A percentile compares a stretch with the other conserved stretches of the same genome.
These are phyloP conservation scores for Cheilosia vulpina DNA, from an alignment of 2,888 invertebrate species.

Conservation along the genomic window DNA sequence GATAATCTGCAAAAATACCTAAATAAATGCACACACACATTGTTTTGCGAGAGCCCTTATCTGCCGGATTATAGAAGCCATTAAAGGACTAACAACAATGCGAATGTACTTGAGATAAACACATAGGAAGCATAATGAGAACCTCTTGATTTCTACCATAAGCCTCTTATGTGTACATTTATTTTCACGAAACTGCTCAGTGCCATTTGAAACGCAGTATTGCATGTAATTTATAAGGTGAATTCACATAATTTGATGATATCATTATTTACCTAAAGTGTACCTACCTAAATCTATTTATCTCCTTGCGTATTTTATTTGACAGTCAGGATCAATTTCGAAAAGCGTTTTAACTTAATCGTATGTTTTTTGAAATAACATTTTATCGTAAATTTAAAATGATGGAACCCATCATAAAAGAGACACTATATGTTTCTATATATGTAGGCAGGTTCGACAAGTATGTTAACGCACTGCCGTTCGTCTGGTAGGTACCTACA, in stretches of 20 bases:
- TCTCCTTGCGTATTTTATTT: not conserved
- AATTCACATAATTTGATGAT: conserved; percentile 41
- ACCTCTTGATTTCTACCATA: conserved; percentile 58
- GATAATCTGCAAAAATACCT: conserved; percentile 38
- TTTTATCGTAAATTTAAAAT: conserved; percentile 19
- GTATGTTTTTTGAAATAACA: conserved; percentile 20
- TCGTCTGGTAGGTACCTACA: not conserved
- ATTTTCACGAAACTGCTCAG: conserved; percentile 3
- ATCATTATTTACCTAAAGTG: conserved; percentile 24
- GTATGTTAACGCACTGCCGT: conserved; percentile 31
- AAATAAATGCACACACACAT: conserved; percentile 52
- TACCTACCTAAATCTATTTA: not conserved
- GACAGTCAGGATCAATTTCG: conserved; percentile 37
- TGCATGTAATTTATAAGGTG: conserved; percentile 26
- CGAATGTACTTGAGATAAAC: conserved; percentile 47
- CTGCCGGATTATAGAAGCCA: not conserved
- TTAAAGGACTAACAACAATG: conserved; percentile 26
- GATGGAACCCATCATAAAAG: conserved; percentile 20
- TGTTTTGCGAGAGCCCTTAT: conserved; percentile 4
- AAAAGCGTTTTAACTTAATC: conserved; percentile 44
- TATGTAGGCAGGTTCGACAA: conserved; percentile 14
- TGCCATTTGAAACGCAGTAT: not conserved
- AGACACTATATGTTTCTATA: no score
- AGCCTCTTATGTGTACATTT: conserved; percentile 42
- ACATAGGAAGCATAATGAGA: conserved; percentile 38